Percentiles rank a stretch among this genome's conserved stretches.
phyloP scores from a whole-genome alignment of 2,888 invertebrate genomes.

The Andrena chrysosceles region DNA sequence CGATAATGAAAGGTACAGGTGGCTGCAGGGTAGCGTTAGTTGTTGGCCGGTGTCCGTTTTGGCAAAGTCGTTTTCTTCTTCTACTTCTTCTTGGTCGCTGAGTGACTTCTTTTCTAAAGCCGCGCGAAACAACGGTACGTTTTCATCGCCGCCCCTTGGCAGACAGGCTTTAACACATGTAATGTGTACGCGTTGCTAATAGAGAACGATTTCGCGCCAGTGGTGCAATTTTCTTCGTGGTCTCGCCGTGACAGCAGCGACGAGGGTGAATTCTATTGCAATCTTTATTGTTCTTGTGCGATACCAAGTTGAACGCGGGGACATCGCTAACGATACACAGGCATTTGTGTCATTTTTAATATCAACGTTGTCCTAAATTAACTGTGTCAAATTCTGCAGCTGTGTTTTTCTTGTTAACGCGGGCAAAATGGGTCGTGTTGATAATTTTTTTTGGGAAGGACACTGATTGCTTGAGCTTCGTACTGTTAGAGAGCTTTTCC shows the following conservation, averaged over 20 bases:
- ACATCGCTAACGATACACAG: no score
- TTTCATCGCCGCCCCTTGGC: constrained; percentile 28
- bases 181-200: constrained; percentile 37
- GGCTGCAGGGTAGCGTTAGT: constrained; percentile 75
- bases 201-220: constrained; percentile 11
- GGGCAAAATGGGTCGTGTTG: no score
- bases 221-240: constrained; percentile 22
- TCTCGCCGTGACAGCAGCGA: constrained; percentile 26
- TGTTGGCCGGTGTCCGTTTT: constrained; percentile 80
- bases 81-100: constrained; percentile 26
- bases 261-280: neutral
- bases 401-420: no score
- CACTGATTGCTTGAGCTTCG: no score
- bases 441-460: no score
- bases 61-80: constrained; percentile 74
- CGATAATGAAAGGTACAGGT: constrained; percentile 78
- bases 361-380: neutral
- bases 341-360: neutral
- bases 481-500: no score
- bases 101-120: constrained; percentile 41
- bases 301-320: neutral
- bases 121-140: constrained; percentile 58
- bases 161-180: constrained; percentile 17
- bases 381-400: no score
- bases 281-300: neutral